Conservation (phyloP, 1,140 invertebrate genomes). For the Drosophila nigromelanica region DNA sequence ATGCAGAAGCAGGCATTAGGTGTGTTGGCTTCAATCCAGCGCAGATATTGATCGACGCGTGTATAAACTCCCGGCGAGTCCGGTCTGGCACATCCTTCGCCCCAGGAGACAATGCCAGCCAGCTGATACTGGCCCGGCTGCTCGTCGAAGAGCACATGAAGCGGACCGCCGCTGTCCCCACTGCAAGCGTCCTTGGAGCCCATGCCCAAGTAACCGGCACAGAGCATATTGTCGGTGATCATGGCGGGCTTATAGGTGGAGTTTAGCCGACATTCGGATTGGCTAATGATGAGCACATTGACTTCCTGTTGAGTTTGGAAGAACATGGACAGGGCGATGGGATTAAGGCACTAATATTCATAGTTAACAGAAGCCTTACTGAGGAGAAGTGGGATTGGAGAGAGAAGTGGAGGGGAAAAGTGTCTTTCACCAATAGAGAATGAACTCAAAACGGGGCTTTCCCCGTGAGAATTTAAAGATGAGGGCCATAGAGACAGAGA, state of each 20-base stretch:
- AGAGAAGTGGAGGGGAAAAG: no score
- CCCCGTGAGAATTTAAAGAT: not conserved
- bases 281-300: slow-evolving; percentile 82
- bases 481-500: slow-evolving; percentile 11
- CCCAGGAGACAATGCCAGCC: slow-evolving; percentile 87
- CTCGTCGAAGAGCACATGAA: slow-evolving; percentile 84
- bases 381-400: not conserved
- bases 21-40: slow-evolving; percentile 88
- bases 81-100: slow-evolving; percentile 87
- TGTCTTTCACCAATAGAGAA: not conserved
- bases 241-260: slow-evolving; percentile 52
- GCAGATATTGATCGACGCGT: slow-evolving; percentile 87
- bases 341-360: not conserved
- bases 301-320: slow-evolving; percentile 85
- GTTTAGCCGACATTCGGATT: slow-evolving; percentile 54
- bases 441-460: slow-evolving; percentile 2
- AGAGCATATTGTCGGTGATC: slow-evolving; percentile 84
- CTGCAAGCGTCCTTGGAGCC: slow-evolving; percentile 86
- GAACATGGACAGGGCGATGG: not conserved
- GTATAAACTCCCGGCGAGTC: slow-evolving; percentile 90
- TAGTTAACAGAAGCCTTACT: no score
- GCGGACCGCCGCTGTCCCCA: slow-evolving; percentile 89
- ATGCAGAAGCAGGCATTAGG: slow-evolving; percentile 85
- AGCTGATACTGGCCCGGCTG: slow-evolving; percentile 65
- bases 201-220: slow-evolving; percentile 83